Evolutionary conservation across 2,888 invertebrate genomes (phyloP), one percentile per base, ranked within the genome.

Genomic region (Gari tellinella): DNA sequence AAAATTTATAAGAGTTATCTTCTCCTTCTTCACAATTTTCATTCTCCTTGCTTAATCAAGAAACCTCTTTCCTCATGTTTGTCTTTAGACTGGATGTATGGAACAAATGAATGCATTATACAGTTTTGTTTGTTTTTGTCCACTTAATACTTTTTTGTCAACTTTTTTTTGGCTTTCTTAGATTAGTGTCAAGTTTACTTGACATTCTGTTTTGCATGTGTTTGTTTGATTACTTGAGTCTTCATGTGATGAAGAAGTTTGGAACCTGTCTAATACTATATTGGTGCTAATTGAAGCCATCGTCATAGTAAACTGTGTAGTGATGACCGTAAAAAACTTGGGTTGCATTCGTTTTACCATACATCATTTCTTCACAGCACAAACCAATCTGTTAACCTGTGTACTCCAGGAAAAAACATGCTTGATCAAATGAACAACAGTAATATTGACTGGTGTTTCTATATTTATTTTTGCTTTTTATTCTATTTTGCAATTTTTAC

Each of bases 21-120:
- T n/a, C 23, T 48, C 23, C 23, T 48, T 17, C 19, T 23, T 48
- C 48, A 21, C 48, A 48, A 19, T 51, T 25, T 48, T 48, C 21
- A 14, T 48, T 23, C 51, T 17, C 31, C 51, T 26, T 23, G n/a
- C 25, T n/a, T 31, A 10, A 31, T 7, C 31, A 31, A 31, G 31
- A 7, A 31, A 7, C 31, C 10, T 10, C 31, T 31, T 31, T 7
- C 31, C 31, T 31, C 31, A 7, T 31, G 31, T 31, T 31, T 31
- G 31, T 31, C 31, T 31, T 7, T 31, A 55, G 14, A 57, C 43
- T 82, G 83, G 81, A 83, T 84, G 83, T 83, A 82, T 86, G 82
- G 83, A 84, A 67, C 51, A 76, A 79, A 80, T 80, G 80, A 80
- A 76, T 80, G 80, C 76, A 80, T 80, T 51, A 55, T 75, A 66